These are phyloP conservation scores for Morone chrysops DNA, from an alignment of 2,113 vertebrate genomes.

Conservation along the genomic window DNA sequence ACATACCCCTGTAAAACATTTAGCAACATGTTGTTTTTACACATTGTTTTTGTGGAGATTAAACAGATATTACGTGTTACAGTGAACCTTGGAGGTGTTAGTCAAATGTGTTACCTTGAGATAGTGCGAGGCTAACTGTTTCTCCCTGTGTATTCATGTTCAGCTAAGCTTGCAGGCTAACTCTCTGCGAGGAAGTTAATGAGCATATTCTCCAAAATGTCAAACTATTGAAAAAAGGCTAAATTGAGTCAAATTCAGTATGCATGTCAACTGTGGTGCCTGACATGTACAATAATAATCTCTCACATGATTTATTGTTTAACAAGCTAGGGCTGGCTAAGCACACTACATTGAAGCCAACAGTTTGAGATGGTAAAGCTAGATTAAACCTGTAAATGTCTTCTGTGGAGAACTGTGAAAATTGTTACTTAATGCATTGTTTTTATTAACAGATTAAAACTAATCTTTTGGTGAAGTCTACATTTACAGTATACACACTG, in stretches of 20 bases:
- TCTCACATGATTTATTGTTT: slow-evolving; percentile 13
- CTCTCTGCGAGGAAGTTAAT: too few relatives aligned
- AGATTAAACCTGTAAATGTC: background rate
- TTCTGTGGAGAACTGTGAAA: background rate
- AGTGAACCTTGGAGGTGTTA: too few relatives aligned
- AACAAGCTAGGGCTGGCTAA: background rate
- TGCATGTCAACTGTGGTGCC: background rate
- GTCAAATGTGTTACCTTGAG: too few relatives aligned
- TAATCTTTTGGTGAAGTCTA: background rate
- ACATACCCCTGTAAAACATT: too few relatives aligned
- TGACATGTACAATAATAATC: background rate
- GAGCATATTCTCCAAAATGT: background rate
- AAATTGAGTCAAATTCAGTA: background rate
- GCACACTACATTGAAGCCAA: background rate
- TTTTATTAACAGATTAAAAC: background rate
- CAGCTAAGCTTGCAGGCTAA: too few relatives aligned
- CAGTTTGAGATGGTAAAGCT: background rate
- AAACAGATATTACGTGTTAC: too few relatives aligned
- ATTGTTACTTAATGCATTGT: background rate
- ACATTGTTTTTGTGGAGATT: too few relatives aligned
- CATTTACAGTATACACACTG: background rate
- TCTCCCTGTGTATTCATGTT: too few relatives aligned
- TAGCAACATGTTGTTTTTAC: too few relatives aligned
- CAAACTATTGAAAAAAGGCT: background rate
- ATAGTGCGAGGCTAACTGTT: too few relatives aligned